Evolutionary conservation across 2,888 invertebrate species (phyloP), one percentile per base, ranked within the genome.

Genomic region (Synanthedon formicaeformis): DNA sequence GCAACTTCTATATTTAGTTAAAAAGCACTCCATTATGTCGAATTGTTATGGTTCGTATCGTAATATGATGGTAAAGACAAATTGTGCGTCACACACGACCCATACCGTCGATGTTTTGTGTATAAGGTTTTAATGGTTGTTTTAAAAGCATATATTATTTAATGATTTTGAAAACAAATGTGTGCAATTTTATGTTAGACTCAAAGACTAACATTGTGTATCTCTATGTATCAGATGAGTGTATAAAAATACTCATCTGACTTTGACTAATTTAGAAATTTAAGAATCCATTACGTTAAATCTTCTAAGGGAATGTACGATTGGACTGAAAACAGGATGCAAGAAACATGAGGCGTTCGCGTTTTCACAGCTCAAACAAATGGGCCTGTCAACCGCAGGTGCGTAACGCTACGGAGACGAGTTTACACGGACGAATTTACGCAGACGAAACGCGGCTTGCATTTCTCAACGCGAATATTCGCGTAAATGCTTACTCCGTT

Each of bases 371-470:
- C 56, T 62, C 69, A 69, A 80, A 79, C 78, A 81, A 82, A 83
- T 81, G 78, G 73, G 70, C 61, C 74, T 80, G 83, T 81, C 83
- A 81, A 74, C 76, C 81, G 65, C 82, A 83, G 81, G 78, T 81
- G 82, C 69, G 73, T 69, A 66, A 57, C 59, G 57, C 62, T 57
- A 63, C 62, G 61, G 53, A 59, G 54, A 51, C 55, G 55, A 53
- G 54, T 55, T 52, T 54, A 51, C 54, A 45, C 45, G 45, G 45
- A 14, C 45, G 45, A 45, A 45, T 45, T 45, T 45, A 45, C 45
- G 45, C 4, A 45, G 45, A 45, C 45, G 45, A 45, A 45, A 12
- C 12, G 45, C 45, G 13, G 45, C 45, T 10, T 45, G 45, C 13
- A 14, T 45, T 45, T 45, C 45, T 45, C 45, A 6, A 13, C 45